Base-by-base conservation (phyloP, 1,140 invertebrate genomes). In the Idris sp. region DNA sequence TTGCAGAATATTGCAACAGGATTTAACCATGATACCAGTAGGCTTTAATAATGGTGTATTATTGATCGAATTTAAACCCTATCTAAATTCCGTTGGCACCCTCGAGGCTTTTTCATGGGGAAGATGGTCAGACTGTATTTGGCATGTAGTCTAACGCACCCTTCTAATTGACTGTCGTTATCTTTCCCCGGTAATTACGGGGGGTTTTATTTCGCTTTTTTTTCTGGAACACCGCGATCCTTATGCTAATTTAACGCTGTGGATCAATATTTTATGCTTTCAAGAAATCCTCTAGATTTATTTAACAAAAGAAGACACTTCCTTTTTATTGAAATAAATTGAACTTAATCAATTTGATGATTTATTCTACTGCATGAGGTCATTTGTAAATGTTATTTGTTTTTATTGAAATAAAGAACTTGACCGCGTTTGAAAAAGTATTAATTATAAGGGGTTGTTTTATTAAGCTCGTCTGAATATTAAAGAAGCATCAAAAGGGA, bases 41-140 rank as follows among this genome's bases (percentile, higher is more conserved):
- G 80, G 77, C 72, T 79, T 79, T 82, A 83, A 83, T 82, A 78
- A 83, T 64, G 79, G 74, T 77, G 69, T 78, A 80, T 81, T 84
- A 84, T 84, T 78, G 83, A 84, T 84, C 81, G 81, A 59, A 25
- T 56, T 76, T 75, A 80, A 83, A 80, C 78, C 78, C 76, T 74
- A 76, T 82, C 72, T 62, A 79, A 83, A 83, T 83, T 82, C 75
- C 79, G 67, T 61, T 73, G 49, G 61, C 80, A 76, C 56, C 75
- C 73, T 72, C 53, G 59, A 56, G 40, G 31, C 26, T 43, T 64
- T 14, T 58, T 43, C 44, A 38, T 56, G 46, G 75, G 53, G 67
- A 65, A 56, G 65, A 69, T 75, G 77, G 67, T 69, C 69, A 80
- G 74, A 53, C 58, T 46, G 62, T 14, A 10, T 49, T 48, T 33